Conservation (phyloP, 1,140 invertebrate genomes). For the Diachasmimorpha longicaudata region DNA sequence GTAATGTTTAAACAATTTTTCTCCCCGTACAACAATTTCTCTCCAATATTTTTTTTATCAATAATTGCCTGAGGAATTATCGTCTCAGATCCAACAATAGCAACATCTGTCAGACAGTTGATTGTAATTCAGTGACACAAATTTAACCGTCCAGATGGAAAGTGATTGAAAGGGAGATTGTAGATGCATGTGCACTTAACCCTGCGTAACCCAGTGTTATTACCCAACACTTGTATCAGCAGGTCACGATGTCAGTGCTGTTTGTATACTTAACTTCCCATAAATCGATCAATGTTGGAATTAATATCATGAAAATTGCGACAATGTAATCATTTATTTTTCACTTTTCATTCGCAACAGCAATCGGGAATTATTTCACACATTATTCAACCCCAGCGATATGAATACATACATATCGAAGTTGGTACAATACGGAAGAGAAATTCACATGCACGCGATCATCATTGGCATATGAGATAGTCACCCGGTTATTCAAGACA, state of each 20-base stretch:
- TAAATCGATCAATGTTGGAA: neutral
- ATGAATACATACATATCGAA: neutral
- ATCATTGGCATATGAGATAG: conserved; percentile 75
- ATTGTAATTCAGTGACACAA: conserved; percentile 7
- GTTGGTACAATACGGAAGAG: neutral
- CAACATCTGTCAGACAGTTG: neutral
- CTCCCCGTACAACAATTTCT: neutral
- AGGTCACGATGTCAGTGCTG: conserved; percentile 68
- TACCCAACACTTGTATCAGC: neutral
- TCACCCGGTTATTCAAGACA: conserved; percentile 55
- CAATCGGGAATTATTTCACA: neutral
- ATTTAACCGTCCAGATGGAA: conserved; percentile 12
- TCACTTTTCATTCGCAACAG: too few relatives aligned
- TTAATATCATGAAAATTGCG: neutral
- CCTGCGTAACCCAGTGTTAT: conserved; percentile 10
- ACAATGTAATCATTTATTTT: neutral
- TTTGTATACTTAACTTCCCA: conserved; percentile 40
- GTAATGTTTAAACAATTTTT: too few relatives aligned
- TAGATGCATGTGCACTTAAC: conserved; percentile 13
- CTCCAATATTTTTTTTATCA: neutral
- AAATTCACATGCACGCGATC: conserved; percentile 65
- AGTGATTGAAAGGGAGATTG: conserved; percentile 7
- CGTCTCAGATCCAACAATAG: neutral
- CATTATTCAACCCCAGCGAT: neutral
- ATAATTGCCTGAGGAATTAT: neutral